Percentiles rank a stretch among this genome's conserved stretches.
Evolutionary conservation across 2,113 vertebrate species (phyloP).

Genomic region (Hystrix brachyura): DNA sequence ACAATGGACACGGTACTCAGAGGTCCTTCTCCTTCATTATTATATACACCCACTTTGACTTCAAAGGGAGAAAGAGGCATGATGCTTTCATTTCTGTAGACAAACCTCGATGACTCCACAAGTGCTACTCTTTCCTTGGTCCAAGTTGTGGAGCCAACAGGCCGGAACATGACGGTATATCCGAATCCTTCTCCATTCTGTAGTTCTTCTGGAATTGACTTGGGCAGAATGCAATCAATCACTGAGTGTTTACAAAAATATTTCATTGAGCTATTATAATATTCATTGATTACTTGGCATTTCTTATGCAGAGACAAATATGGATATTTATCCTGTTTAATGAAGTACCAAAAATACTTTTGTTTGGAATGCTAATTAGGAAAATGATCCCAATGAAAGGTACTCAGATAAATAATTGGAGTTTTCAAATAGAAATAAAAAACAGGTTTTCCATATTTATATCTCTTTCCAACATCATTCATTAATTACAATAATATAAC

Average conservation of each 20-base stretch:
- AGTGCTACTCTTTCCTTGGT: constrained; percentile 91
- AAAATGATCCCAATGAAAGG: constrained; percentile 12
- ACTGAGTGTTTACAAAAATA: constrained; percentile 75
- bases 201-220: constrained; percentile 94
- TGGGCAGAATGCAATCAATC: constrained; percentile 76
- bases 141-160: constrained; percentile 90
- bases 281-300: not conserved
- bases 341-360: not conserved
- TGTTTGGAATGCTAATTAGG: not conserved
- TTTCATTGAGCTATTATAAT: not conserved
- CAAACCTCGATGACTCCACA: constrained; percentile 90
- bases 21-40: constrained; percentile 91
- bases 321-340: not conserved
- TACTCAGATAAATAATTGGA: not conserved
- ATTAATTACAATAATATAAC: not conserved
- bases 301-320: not conserved
- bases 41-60: constrained; percentile 94
- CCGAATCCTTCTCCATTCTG: constrained; percentile 95
- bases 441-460: not conserved
- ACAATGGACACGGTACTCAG: constrained; percentile 88
- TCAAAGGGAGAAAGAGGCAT: constrained; percentile 92
- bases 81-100: constrained; percentile 93
- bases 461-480: not conserved
- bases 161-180: constrained; percentile 92
- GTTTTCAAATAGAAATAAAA: constrained; percentile 9